phyloP scores from a whole-genome alignment of 2,888 invertebrate genomes.

The Timandra comae region DNA sequence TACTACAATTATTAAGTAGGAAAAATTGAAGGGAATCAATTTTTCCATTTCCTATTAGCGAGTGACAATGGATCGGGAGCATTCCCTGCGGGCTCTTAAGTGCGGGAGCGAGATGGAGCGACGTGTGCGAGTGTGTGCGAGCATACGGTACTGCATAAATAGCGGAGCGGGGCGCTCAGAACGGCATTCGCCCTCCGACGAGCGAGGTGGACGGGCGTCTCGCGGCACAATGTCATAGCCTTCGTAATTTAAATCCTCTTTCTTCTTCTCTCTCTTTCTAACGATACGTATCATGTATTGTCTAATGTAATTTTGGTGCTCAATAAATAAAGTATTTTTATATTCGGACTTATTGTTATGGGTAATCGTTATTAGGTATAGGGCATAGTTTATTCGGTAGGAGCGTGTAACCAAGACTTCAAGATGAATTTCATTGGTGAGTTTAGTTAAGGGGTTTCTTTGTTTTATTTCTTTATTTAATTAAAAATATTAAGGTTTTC shows the following conservation, averaged over 20 bases:
- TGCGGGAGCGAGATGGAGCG: constrained; percentile 28
- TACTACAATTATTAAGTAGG: constrained; percentile 63
- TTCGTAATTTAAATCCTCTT: constrained; percentile 25
- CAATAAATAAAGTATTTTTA: constrained; percentile 61
- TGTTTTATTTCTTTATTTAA: too few relatives aligned
- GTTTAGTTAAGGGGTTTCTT: too few relatives aligned
- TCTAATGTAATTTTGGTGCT: constrained; percentile 68
- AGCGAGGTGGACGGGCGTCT: constrained; percentile 43
- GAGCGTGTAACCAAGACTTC: constrained; percentile 41
- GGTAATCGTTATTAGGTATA: constrained; percentile 47
- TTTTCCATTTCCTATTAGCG: constrained; percentile 60
- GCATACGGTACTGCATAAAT: constrained; percentile 42
- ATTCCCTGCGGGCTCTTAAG: constrained; percentile 56
- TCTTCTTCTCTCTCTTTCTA: constrained; percentile 48
- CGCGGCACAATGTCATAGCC: constrained; percentile 48
- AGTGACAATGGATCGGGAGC: constrained; percentile 62
- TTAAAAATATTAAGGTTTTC: too few relatives aligned
- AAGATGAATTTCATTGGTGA: constrained; percentile 71
- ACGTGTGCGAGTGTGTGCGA: constrained; percentile 25
- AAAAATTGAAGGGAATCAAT: constrained; percentile 57
- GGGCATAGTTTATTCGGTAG: constrained; percentile 30
- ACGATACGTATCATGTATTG: constrained; percentile 71
- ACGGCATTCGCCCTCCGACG: constrained; percentile 55
- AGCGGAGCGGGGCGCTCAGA: constrained; percentile 19
- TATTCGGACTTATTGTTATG: constrained; percentile 59